Conservation (phyloP, 1,140 invertebrate genomes). For the Triops cancriformis region DNA sequence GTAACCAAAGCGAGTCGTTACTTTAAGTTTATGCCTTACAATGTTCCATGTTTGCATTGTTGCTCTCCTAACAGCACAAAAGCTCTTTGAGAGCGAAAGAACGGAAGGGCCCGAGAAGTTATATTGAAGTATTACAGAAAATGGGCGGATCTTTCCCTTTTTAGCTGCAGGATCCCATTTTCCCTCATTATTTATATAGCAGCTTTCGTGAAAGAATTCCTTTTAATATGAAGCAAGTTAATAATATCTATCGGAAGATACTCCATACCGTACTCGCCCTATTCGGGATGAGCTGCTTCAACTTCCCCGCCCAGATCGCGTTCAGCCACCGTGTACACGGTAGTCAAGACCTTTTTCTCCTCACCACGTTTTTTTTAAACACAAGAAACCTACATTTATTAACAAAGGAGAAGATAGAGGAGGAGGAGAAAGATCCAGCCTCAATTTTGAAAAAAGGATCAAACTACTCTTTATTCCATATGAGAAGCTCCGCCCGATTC, state of each 20-base stretch:
- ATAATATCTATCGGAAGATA: no score
- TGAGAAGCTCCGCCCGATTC: neutral
- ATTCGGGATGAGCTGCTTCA: neutral
- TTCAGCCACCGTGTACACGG: conserved; percentile 3
- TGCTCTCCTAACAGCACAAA: neutral
- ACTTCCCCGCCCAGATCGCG: conserved; percentile 1
- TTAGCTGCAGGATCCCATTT: no score
- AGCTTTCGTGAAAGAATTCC: no score
- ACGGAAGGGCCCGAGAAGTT: neutral
- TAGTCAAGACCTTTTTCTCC: neutral
- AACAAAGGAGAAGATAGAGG: no score
- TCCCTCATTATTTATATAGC: no score
- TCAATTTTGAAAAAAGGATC: no score
- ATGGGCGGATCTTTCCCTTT: neutral
- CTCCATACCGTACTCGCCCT: neutral
- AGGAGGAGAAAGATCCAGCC: no score
- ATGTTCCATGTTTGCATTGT: neutral
- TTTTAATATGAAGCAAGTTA: no score
- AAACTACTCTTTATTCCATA: no score
- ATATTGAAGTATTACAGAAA: conserved; percentile 2
- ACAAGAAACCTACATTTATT: no score
- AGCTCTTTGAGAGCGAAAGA: neutral
- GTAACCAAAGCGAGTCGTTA: neutral
- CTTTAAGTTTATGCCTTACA: neutral
- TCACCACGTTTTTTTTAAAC: no score